phyloP scores from a whole-genome alignment of 2,888 invertebrate genomes.

The Lasioglossum vierecki region DNA sequence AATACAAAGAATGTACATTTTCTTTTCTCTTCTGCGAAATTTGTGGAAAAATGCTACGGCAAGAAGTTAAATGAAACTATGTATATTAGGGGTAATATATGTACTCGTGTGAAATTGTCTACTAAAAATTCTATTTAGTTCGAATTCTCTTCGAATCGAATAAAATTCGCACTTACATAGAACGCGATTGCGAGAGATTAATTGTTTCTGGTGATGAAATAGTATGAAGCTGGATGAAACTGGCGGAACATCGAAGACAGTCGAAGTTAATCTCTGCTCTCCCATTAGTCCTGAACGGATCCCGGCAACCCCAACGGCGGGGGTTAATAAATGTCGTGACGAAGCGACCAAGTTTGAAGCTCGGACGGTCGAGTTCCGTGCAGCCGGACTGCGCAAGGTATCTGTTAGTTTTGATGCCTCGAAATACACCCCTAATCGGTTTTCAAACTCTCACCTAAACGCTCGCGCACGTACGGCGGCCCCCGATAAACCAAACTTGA shows the following conservation, averaged over 20 bases:
- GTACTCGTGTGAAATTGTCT: neutral
- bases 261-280: neutral
- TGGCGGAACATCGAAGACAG: neutral
- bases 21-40: no score
- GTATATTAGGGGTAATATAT: neutral
- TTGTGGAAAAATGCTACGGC: no score
- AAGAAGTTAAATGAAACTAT: neutral
- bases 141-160: neutral
- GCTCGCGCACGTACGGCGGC: constrained; percentile 26
- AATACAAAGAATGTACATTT: no score
- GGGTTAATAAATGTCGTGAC: constrained; percentile 72
- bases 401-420: constrained; percentile 77
- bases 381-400: constrained; percentile 63
- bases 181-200: neutral
- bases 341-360: constrained; percentile 71
- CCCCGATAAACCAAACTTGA: constrained; percentile 57
- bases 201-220: neutral
- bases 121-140: neutral
- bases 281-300: neutral
- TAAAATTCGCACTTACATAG: neutral
- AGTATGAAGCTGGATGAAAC: neutral
- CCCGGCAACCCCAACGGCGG: constrained; percentile 33
- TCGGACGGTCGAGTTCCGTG: constrained; percentile 66
- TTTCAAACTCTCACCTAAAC: constrained; percentile 73
- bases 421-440: constrained; percentile 78